Base-by-base conservation (phyloP, 92 coral and sea anemone genomes). In the Isaurus tuberculatus region DNA sequence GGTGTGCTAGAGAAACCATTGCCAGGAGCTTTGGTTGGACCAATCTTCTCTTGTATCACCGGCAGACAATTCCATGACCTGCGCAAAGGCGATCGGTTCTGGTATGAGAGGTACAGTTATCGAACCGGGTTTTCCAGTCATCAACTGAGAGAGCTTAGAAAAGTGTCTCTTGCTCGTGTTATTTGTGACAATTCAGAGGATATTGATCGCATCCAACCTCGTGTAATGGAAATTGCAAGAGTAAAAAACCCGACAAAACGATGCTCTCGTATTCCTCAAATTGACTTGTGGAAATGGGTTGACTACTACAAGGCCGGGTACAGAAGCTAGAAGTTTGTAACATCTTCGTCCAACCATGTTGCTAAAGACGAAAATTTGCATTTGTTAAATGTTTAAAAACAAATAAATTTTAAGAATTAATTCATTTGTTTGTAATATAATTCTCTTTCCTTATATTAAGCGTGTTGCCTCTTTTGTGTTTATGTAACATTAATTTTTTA, bases 31-130 rank as follows among this genome's bases (percentile, higher is more conserved):
- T 9, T 37, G 2, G 55, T 70, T 2, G 75, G 75, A 34, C 75
- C 75, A 20, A 70, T 31, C 11, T 70, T 70, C 51, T 36, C 75
- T 14, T 70, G 75, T 70, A 20, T 70, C 51, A 70, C 37, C 31
- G 75, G 31, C 75, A 70, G 17, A 15, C 75, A 70, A 4, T 70
- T 70, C 17, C 75, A 27, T 11, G 75, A 70, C 27, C 55, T 70
- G 32, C 75, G 75, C 53, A 70, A 2, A 66, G 72, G 72, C 19
- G 72, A 66, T 31, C 42, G 72, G 31, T 66, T 66, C 15, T 66
- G 72, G 72, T 66, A 66, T 31, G 72, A 66, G 72, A 66, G 72
- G 20, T 66, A 30, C 72, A 66, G 20, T 22, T 3, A 22, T 31
- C 15, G 4, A 22, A 66, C 72, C 31, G 72, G 72, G 11, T 66